A percentile compares a stretch with the other conserved stretches of the same genome.
Evolutionary conservation across 2,113 vertebrate genomes (phyloP).

Genomic region (Lycaon pictus): DNA sequence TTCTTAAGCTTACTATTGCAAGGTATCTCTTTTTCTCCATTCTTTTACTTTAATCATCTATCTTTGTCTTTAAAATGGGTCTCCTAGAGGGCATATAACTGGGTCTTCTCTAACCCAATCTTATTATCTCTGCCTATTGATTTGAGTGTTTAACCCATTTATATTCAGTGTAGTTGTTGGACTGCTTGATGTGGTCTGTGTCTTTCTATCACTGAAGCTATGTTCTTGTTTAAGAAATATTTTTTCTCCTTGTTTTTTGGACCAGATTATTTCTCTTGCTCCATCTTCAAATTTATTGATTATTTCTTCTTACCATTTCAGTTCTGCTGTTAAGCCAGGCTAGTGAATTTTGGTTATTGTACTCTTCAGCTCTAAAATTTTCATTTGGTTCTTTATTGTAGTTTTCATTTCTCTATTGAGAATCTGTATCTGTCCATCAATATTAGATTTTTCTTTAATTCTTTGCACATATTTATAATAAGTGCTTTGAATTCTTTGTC

Average conservation of each 20-base stretch:
- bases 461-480: slow-evolving; percentile 27
- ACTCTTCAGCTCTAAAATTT: slow-evolving; percentile 35
- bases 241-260: slow-evolving; percentile 19
- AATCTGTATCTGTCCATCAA: slow-evolving; percentile 6
- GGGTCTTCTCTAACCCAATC: background rate
- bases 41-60: slow-evolving; percentile 18
- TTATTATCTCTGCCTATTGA: slow-evolving; percentile 9
- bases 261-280: background rate
- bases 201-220: background rate
- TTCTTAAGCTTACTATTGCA: background rate
- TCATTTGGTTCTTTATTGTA: slow-evolving; percentile 27
- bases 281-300: background rate
- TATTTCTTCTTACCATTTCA: background rate
- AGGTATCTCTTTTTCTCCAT: background rate
- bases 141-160: slow-evolving; percentile 23
- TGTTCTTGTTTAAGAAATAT: background rate
- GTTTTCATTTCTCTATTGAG: slow-evolving; percentile 31
- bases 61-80: slow-evolving; percentile 31
- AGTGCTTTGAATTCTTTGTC: slow-evolving; percentile 49
- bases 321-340: background rate
- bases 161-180: slow-evolving; percentile 29
- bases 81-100: background rate
- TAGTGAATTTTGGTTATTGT: slow-evolving; percentile 17
- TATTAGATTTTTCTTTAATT: slow-evolving; percentile 23
- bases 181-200: slow-evolving; percentile 4